Evolutionary conservation across 1,140 invertebrate species (phyloP).

Genomic region (Ephestia elutella): DNA sequence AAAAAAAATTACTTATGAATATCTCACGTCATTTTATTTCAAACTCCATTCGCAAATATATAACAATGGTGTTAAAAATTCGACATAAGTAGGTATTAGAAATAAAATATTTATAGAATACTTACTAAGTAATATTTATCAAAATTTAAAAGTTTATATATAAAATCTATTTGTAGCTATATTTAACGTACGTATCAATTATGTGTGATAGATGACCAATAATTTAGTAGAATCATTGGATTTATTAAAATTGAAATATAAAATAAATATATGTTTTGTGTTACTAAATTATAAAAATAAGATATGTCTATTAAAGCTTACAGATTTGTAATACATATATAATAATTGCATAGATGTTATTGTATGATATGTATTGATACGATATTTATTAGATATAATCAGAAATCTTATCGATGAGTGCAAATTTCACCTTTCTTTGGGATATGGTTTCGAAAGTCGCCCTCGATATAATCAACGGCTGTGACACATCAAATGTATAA

Average conservation of each 20-base stretch:
- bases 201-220: slow-evolving; percentile 48
- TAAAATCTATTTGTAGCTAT: background rate
- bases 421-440: no score
- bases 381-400: no score
- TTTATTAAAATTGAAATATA: slow-evolving; percentile 19
- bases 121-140: background rate
- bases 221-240: slow-evolving; percentile 31
- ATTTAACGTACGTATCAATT: slow-evolving; percentile 41
- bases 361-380: no score
- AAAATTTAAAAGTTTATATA: slow-evolving; percentile 2
- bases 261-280: slow-evolving; percentile 18
- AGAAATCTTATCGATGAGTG: no score
- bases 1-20: background rate
- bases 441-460: background rate
- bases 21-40: background rate
- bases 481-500: background rate
- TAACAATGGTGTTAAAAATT: background rate
- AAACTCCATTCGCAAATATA: no score
- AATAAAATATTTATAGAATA: background rate
- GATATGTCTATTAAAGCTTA: slow-evolving; percentile 4
- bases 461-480: background rate
- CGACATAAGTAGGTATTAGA: background rate
- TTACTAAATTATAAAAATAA: slow-evolving; percentile 13
- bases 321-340: background rate
- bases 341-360: background rate